Conservation (phyloP, 2,797 vertebrate genomes). For the Todus mexicanus region DNA sequence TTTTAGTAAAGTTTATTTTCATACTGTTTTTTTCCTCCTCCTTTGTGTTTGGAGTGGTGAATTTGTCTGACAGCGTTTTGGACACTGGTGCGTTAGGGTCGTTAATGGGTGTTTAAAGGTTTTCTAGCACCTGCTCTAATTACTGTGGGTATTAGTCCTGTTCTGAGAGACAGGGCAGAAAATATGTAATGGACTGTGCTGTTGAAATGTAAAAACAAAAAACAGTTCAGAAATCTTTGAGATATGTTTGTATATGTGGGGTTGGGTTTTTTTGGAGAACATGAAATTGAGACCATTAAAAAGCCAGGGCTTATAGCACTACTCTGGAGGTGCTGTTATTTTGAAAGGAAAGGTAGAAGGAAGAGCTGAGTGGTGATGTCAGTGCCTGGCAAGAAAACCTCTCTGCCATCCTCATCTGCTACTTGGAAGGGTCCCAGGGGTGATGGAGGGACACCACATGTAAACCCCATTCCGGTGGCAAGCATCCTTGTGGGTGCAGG, state of each 20-base stretch:
- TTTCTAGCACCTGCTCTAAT: not conserved
- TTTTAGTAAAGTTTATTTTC: slow-evolving; percentile 11
- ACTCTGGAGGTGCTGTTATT: not conserved
- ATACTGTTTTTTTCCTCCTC: not conserved
- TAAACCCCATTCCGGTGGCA: rapidly evolving
- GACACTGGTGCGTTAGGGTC: not conserved
- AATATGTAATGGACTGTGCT: not conserved
- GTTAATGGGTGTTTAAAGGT: not conserved
- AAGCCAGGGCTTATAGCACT: not conserved
- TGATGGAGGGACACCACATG: not conserved
- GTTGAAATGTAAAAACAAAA: not conserved
- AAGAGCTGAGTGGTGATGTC: not conserved
- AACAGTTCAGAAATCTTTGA: not conserved
- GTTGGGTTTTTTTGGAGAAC: not conserved
- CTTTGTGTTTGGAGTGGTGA: not conserved
- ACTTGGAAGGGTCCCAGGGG: not conserved
- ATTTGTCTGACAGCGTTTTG: not conserved
- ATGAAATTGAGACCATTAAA: not conserved
- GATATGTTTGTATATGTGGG: not conserved
- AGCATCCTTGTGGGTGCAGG: rapidly evolving
- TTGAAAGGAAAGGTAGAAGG: not conserved
- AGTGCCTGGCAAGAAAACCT: not conserved
- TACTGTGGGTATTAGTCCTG: not conserved
- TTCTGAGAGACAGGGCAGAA: not conserved
- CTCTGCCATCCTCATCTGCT: not conserved